Conservation (phyloP, 2,888 invertebrate genomes). For the Idaea straminata region DNA sequence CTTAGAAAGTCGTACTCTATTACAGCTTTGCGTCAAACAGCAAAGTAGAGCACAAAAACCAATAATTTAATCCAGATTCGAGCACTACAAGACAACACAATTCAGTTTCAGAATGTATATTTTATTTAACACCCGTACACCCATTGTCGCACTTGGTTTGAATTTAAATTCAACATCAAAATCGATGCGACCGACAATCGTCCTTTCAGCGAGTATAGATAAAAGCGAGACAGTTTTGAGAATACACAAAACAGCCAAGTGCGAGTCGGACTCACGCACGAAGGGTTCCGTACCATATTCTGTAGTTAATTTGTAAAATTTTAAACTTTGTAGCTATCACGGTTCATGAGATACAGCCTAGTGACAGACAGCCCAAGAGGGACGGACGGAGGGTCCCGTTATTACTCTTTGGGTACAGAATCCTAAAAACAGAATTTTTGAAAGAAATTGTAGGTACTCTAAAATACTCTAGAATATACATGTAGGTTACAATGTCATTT, state of each 20-base stretch:
- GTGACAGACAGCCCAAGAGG: no score
- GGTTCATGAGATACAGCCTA: no score
- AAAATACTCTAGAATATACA: slow-evolving; percentile 2
- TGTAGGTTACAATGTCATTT: not conserved
- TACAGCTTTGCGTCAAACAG: no score
- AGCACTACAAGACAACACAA: not conserved
- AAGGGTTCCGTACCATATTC: not conserved
- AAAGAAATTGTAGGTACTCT: no score
- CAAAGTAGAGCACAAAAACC: not conserved
- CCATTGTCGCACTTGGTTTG: slow-evolving; percentile 16
- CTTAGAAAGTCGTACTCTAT: no score
- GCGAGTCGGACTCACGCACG: not conserved
- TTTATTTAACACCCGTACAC: slow-evolving; percentile 12
- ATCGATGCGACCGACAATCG: slow-evolving; percentile 13
- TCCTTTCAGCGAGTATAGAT: slow-evolving; percentile 11
- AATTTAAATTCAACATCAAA: slow-evolving; percentile 19
- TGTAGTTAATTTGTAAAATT: not conserved
- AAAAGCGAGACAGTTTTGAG: slow-evolving; percentile 6
- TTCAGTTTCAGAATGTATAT: slow-evolving; percentile 12
- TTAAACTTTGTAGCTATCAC: no score
- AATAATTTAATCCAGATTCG: not conserved
- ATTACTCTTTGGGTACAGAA: slow-evolving; percentile 2
- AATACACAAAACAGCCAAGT: not conserved
- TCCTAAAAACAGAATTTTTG: slow-evolving; percentile 18
- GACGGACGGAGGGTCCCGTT: no score